Base-by-base conservation (phyloP, 2,797 vertebrate genomes). In the Trachops cirrhosus region DNA sequence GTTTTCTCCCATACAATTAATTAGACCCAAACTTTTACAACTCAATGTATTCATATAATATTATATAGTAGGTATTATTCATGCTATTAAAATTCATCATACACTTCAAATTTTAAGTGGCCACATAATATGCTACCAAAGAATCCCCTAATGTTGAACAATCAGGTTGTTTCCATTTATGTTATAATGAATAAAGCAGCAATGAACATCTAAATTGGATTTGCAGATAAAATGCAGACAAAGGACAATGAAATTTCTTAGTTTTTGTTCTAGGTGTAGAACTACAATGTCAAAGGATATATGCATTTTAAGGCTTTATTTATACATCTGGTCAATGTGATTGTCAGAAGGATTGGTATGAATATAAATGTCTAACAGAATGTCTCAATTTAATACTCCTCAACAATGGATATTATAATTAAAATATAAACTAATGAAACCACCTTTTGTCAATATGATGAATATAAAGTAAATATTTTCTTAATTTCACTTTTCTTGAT, bases 391-490 rank as follows among this genome's bases (percentile, higher is more conserved):
- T 80, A 84, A 24, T 93, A 37, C 4, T 92, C 22, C 91, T 86
- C n/a, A 74, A 83, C 29, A 82, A 46, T 6, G 41, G 1, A 5
- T 57, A 50, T 37, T 48, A 93, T 54, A 22, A 39, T 73, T 87
- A 85, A 95, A 92, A 92, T 48, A 82, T 2, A 94, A 82, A 92
- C 34, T 80, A 46, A 87, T 44, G n/a, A 95, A 94, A 86, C 0
- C 12, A n/a, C 34, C 21, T 89, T 89, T 71, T 78, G 9, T 29
- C 73, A 88, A 85, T 39, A 79, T 75, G 5, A 73, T 78, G 75
- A 84, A 84, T 67, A 21, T 46, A 67, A 73, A 91, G 82, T 1
- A 50, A 11, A 67, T 41, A 14, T 52, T 50, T 88, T 90, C 86
- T 82, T 70, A 78, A 93, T 89, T 84, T 96, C 3, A 21, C 86